Evolutionary conservation across 2,888 invertebrate species (phyloP).

Genomic region (Euzetes globulus): DNA sequence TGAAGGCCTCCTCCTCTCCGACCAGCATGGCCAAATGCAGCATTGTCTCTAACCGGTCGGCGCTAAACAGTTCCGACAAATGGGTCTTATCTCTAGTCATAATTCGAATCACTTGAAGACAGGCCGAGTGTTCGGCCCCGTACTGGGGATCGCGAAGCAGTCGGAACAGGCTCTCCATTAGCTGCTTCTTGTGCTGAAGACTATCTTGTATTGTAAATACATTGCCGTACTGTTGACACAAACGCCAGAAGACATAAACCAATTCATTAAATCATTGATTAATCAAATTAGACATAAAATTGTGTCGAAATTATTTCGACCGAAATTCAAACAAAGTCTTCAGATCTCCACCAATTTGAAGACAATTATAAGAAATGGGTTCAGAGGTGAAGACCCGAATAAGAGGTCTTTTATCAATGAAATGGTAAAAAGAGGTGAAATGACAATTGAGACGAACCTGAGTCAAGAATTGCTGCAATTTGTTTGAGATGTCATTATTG

Average conservation of each 20-base stretch:
- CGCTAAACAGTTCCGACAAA: conserved; percentile 60
- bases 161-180: conserved; percentile 27
- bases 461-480: conserved; percentile 2
- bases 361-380: neutral
- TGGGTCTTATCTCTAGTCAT: conserved; percentile 69
- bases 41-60: conserved; percentile 61
- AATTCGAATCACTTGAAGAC: conserved; percentile 58
- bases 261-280: neutral
- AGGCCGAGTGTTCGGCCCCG: conserved; percentile 43
- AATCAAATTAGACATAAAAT: neutral
- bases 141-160: conserved; percentile 16
- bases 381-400: no score
- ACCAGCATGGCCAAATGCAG: conserved; percentile 58
- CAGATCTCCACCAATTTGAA: no score
- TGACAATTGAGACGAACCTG: neutral
- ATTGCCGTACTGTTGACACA: neutral
- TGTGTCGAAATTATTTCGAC: neutral
- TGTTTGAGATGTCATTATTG: neutral
- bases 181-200: conserved; percentile 22
- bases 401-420: no score
- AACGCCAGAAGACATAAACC: neutral
- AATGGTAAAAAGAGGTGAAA: neutral
- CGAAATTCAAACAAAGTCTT: neutral
- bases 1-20: conserved; percentile 41
- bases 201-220: neutral